These are phyloP conservation scores for Clavelina lepadiformis DNA, from an alignment of 23 tunicate species.

Conservation along the genomic window DNA sequence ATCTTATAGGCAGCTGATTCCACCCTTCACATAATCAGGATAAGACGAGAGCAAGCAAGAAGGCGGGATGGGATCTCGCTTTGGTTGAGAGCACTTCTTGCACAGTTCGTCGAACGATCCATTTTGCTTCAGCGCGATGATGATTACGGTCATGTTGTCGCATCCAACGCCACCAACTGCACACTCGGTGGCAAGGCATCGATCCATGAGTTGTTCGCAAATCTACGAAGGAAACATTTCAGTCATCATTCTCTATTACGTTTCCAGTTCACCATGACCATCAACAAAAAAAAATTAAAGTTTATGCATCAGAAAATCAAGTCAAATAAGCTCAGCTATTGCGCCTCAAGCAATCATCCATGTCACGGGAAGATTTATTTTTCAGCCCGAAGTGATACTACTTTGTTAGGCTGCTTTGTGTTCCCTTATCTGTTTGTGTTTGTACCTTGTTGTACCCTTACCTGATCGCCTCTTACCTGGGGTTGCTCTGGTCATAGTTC, in stretches of 20 bases:
- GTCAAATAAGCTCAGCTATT: no score
- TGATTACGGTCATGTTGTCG: conserved; percentile 93
- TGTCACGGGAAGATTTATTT: no score
- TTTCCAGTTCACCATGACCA: background rate
- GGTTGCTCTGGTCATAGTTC: no score
- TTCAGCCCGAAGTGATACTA: no score
- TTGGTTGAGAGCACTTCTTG: conserved; percentile 64
- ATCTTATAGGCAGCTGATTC: conserved; percentile 51
- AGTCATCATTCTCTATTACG: background rate
- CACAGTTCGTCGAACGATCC: conserved; percentile 84
- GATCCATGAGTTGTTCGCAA: conserved; percentile 79
- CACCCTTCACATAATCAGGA: conserved; percentile 84
- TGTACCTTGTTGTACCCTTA: no score
- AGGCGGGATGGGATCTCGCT: conserved; percentile 82
- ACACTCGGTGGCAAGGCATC: conserved; percentile 78
- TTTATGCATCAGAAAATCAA: no score
- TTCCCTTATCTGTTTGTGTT: no score
- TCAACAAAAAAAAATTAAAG: background rate
- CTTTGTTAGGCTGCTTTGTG: no score
- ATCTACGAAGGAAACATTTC: conserved; percentile 38
- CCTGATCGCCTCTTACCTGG: no score
- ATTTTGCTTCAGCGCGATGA: conserved; percentile 65
- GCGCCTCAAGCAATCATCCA: no score
- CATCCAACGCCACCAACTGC: conserved; percentile 79
- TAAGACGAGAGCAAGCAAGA: conserved; percentile 71